phyloP scores from a whole-genome alignment of 2,113 vertebrate species.

The Psittacus erithacus region DNA sequence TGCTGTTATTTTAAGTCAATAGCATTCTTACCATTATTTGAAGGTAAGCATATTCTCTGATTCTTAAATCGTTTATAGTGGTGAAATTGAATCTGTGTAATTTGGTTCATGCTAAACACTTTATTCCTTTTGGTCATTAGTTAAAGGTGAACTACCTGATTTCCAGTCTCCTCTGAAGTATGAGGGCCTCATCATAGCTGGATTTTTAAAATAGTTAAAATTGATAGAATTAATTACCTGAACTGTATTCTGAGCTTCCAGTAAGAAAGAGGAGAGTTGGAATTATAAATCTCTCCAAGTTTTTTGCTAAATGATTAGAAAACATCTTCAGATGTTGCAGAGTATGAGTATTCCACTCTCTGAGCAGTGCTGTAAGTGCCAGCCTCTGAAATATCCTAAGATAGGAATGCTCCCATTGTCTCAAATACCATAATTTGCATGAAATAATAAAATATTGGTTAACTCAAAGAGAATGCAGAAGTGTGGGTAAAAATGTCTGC shows the following conservation, averaged over 20 bases:
- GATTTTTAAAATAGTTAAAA: background rate
- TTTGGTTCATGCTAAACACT: background rate
- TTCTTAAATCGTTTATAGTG: background rate
- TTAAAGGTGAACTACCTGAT: background rate
- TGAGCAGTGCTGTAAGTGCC: background rate
- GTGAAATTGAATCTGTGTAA: background rate
- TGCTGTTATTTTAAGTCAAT: conserved; percentile 28
- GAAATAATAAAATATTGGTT: background rate
- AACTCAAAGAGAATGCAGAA: background rate
- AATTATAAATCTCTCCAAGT: background rate
- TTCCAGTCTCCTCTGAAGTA: conserved; percentile 1
- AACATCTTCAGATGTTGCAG: background rate
- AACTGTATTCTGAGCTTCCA: background rate
- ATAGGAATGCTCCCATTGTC: background rate
- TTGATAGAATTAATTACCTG: background rate
- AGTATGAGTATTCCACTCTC: background rate
- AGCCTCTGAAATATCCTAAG: background rate
- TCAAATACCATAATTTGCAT: background rate
- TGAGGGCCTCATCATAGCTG: background rate
- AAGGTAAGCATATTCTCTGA: background rate
- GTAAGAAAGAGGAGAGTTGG: background rate
- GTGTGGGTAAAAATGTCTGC: background rate
- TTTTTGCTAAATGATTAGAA: background rate
- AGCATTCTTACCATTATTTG: background rate
- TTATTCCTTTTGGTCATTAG: background rate